Percentiles rank a stretch among this genome's conserved stretches.
Conservation (phyloP, 2,888 invertebrate genomes). For the Colletes collaris region DNA sequence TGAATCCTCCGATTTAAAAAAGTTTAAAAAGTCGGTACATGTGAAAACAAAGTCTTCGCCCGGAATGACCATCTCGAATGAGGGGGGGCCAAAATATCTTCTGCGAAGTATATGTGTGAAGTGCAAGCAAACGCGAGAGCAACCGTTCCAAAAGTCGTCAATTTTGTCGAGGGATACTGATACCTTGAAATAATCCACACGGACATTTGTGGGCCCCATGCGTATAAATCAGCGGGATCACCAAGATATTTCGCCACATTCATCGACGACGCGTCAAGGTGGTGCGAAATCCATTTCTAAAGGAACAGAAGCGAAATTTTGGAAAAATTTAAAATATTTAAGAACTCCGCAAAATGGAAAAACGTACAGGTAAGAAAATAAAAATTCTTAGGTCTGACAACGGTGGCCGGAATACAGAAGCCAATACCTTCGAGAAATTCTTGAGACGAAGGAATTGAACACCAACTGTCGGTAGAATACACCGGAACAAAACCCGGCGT, state of each 20-base stretch:
- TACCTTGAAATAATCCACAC: background rate
- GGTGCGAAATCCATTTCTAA: too few species aligned
- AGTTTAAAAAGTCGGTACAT: too few species aligned
- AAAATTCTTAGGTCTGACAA: constrained; percentile 1
- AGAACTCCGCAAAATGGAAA: too few species aligned
- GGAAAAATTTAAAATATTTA: too few species aligned
- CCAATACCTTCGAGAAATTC: constrained; percentile 31
- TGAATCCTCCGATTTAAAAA: too few species aligned
- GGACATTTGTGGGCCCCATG: constrained; percentile 1
- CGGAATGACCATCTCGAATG: too few species aligned
- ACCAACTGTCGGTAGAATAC: constrained; percentile 65
- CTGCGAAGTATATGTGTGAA: too few species aligned
- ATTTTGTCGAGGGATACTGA: background rate
- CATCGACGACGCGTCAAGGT: constrained; percentile 52
- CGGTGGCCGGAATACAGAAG: background rate
- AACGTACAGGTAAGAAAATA: too few species aligned
- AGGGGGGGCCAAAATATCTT: too few species aligned
- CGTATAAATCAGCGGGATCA: background rate
- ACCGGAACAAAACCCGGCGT: constrained; percentile 74
- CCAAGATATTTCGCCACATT: constrained; percentile 58
- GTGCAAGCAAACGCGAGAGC: too few species aligned
- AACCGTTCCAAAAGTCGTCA: too few species aligned
- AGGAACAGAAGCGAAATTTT: too few species aligned
- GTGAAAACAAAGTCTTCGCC: background rate
- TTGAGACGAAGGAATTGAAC: constrained; percentile 67